Evolutionary conservation across 2,888 invertebrate genomes (phyloP).

Genomic region (Campopleginae sp.): DNA sequence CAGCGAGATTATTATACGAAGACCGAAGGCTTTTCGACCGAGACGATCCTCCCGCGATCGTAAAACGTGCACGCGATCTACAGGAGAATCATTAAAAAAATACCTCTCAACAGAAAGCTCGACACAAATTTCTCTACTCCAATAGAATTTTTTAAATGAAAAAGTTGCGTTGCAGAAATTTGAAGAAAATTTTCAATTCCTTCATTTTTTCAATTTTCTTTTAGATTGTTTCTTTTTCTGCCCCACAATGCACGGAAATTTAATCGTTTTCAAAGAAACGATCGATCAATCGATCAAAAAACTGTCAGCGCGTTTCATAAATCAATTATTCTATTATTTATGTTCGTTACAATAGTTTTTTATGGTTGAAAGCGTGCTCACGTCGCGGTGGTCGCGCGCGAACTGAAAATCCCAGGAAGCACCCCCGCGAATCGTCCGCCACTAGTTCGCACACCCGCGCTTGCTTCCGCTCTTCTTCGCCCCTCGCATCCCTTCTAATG

Average conservation of each 20-base stretch:
- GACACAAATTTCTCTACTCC: background rate
- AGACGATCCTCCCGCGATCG: background rate
- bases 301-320: background rate
- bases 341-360: slow-evolving; percentile 22
- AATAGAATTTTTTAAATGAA: background rate
- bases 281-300: background rate
- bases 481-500: slow-evolving; percentile 14
- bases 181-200: background rate
- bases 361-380: slow-evolving; percentile 71
- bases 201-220: background rate
- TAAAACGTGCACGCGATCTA: slow-evolving; percentile 25
- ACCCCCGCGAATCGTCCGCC: slow-evolving; percentile 73
- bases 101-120: background rate
- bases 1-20: slow-evolving; percentile 8
- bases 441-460: slow-evolving; percentile 64
- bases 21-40: background rate
- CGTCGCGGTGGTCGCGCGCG: slow-evolving; percentile 80
- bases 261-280: background rate
- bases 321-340: slow-evolving; percentile 1
- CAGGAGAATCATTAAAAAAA: background rate
- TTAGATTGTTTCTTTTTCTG: background rate
- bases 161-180: background rate
- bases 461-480: slow-evolving; percentile 24
- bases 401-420: slow-evolving; percentile 80
- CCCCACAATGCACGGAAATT: background rate